Percentiles rank a stretch among this genome's conserved stretches.
These are phyloP conservation scores for Helleia helle DNA, from an alignment of 2,888 invertebrate genomes.

Conservation along the genomic window DNA sequence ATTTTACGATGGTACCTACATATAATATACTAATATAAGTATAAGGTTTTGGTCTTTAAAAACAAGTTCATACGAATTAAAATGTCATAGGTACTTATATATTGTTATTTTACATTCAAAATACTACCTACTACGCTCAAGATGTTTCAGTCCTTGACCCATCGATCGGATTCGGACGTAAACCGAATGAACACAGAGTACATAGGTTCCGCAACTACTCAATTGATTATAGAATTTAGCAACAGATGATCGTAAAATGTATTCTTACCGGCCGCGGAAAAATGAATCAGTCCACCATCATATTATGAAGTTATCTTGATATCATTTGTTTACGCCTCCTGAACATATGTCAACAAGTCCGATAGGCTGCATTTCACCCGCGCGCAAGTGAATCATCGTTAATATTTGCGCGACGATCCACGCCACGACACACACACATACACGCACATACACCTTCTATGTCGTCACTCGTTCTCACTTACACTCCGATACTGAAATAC, in stretches of 20 bases:
- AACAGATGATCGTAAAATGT: slow-evolving; percentile 11
- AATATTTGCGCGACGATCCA: slow-evolving; percentile 71
- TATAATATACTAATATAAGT: too few relatives aligned
- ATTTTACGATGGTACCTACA: too few relatives aligned
- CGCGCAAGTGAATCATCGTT: slow-evolving; percentile 72
- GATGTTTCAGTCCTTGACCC: slow-evolving; percentile 18
- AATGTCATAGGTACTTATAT: background rate
- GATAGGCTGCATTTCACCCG: slow-evolving; percentile 71
- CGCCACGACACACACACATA: slow-evolving; percentile 55
- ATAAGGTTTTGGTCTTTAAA: too few relatives aligned
- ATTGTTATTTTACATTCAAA: background rate
- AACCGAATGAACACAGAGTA: slow-evolving; percentile 14
- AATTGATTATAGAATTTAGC: background rate
- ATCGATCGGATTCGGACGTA: slow-evolving; percentile 18
- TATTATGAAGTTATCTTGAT: slow-evolving; percentile 46
- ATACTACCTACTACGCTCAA: background rate
- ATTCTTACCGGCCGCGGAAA: slow-evolving; percentile 50
- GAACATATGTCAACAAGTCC: slow-evolving; percentile 70
- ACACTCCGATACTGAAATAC: slow-evolving; percentile 27
- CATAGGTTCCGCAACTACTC: background rate
- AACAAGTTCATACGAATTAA: too few relatives aligned
- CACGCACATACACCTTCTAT: slow-evolving; percentile 50
- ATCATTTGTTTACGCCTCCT: slow-evolving; percentile 67
- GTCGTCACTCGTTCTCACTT: slow-evolving; percentile 50
- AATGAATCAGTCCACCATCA: slow-evolving; percentile 64